Percentiles rank a stretch among this genome's conserved stretches.
Evolutionary conservation across 2,113 vertebrate species (phyloP).

Genomic region (Onychorhynchus coronatus): DNA sequence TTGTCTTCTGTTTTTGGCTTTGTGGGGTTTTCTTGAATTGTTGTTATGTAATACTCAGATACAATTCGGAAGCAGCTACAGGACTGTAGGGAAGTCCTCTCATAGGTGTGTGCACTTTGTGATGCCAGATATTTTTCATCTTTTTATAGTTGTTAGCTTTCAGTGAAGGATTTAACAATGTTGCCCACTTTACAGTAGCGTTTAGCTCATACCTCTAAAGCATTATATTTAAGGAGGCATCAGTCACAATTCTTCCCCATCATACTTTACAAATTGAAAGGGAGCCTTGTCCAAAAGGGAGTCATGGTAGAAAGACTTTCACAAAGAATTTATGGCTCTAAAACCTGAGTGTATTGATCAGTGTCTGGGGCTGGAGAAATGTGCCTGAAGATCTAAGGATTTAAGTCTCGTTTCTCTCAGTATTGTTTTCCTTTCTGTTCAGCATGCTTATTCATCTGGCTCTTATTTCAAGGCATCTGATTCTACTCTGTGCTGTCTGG

Average conservation of each 20-base stretch:
- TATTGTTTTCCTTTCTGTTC: not conserved
- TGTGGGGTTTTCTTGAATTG: not conserved
- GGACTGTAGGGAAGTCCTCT: not conserved
- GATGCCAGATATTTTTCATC: not conserved
- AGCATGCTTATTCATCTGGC: not conserved
- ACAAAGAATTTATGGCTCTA: not conserved
- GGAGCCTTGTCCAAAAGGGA: not conserved
- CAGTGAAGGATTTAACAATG: not conserved
- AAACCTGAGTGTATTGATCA: not conserved
- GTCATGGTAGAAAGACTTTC: not conserved
- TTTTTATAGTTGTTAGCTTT: not conserved
- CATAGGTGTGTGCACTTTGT: not conserved
- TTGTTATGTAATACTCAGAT: not conserved
- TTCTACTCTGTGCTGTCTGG: not conserved
- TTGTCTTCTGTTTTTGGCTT: not conserved
- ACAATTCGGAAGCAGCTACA: not conserved
- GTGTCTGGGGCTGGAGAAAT: not conserved
- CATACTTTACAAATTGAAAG: not conserved
- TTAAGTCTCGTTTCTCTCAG: not conserved
- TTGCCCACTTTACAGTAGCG: not conserved
- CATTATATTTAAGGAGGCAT: not conserved
- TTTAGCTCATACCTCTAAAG: not conserved
- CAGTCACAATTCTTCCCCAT: not conserved
- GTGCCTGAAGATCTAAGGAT: not conserved
- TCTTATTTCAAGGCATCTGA: not conserved